Evolutionary conservation across 2,888 invertebrate genomes (phyloP).

Genomic region (Thera britannica): DNA sequence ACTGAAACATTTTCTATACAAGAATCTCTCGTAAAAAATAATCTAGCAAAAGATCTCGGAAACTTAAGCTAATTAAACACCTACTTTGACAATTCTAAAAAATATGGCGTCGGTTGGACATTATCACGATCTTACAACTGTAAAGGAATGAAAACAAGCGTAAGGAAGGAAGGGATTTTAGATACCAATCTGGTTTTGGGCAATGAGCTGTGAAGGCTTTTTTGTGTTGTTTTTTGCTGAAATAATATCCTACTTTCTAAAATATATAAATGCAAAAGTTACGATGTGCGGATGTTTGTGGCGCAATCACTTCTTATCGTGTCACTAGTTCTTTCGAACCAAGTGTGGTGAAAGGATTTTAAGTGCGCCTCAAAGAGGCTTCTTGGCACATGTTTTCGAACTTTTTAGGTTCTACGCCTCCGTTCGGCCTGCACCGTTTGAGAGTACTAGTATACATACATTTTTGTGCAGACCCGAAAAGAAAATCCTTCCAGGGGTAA

Average conservation of each 20-base stretch:
- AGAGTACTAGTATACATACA: too few relatives aligned
- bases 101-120: conserved; percentile 41
- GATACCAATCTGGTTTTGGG: conserved; percentile 46
- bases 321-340: too few relatives aligned
- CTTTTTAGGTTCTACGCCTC: too few relatives aligned
- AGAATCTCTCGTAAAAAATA: background rate
- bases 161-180: conserved; percentile 47
- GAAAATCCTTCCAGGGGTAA: too few relatives aligned
- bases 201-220: conserved; percentile 34
- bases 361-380: too few relatives aligned
- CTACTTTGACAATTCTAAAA: conserved; percentile 34
- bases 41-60: conserved; percentile 17
- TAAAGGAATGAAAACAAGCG: conserved; percentile 37
- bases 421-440: too few relatives aligned
- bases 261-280: too few relatives aligned
- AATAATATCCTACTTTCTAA: background rate
- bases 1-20: background rate
- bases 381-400: too few relatives aligned
- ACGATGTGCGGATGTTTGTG: too few relatives aligned
- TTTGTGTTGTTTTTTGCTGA: conserved; percentile 9
- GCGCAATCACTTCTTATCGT: too few relatives aligned
- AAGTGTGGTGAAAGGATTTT: too few relatives aligned
- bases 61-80: conserved; percentile 32
- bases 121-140: conserved; percentile 43
- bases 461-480: too few relatives aligned